Evolutionary conservation across 2,113 vertebrate species (phyloP), one percentile per base, ranked within the genome.

Genomic region (Ranitomeya variabilis): DNA sequence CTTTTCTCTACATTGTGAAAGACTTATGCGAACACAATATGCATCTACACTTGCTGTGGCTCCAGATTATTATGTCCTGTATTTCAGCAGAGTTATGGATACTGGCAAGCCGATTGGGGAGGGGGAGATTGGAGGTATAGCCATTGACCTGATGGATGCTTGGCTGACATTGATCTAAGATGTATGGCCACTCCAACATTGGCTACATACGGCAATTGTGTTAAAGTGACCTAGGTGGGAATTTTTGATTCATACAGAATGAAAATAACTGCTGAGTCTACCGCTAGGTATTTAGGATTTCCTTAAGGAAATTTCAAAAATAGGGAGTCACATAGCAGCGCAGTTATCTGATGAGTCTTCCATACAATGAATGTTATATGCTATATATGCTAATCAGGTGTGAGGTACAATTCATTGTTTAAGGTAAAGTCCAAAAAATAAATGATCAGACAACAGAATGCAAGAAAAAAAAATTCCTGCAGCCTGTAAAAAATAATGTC

Each of bases 331-430:
- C 13, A 66, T 13, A 54, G 51, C 51, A 12, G 19, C 16, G 21
- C 62, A 23, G 1, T 51, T 66, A 60, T 64, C 31, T 45, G 37
- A 84, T 55, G 52, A 71, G 64, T 15, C 64, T 57, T 52, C 71
- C 52, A 54, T 13, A 84, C 71, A 52, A 51, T 57, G 82, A 69
- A 73, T 31, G 55, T 59, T 73, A 57, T 85, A 85, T 85, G 59
- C 69, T 80, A 80, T 73, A 57, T 85, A 85, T 85, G 59, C 69
- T 80, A 80, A 71, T 74, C 67, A 85, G 54, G 82, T 52, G 54
- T 74, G 45, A 52, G 37, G n/a, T 26, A 54, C 73, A 85, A 55
- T 69, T 52, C 51, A n/a, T 21, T 67, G 62, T 86, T 86, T 77
- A 79, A 66, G 45, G 16, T n/a, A 18, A 23, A 78, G 73, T 37